Evolutionary conservation across 2,888 invertebrate genomes (phyloP).

Genomic region (Trimorus sp.): DNA sequence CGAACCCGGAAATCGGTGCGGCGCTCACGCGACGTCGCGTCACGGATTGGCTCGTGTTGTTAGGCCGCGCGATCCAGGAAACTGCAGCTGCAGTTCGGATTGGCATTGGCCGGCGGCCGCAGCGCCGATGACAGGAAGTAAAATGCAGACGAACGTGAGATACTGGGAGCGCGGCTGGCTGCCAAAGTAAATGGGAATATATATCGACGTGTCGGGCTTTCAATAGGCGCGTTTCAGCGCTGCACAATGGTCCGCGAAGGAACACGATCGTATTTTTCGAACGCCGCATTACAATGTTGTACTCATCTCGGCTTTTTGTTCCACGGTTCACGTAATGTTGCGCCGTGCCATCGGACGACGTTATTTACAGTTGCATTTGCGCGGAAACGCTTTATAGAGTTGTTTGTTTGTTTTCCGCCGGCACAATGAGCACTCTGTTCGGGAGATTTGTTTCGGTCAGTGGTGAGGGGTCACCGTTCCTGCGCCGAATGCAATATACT

Average conservation of each 20-base stretch:
- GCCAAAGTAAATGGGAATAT: constrained; percentile 55
- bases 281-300: constrained; percentile 48
- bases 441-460: constrained; percentile 28
- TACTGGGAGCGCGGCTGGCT: constrained; percentile 38
- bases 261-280: constrained; percentile 55
- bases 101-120: constrained; percentile 38
- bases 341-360: constrained; percentile 15
- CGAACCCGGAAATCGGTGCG: constrained; percentile 75
- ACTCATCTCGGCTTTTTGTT: constrained; percentile 54
- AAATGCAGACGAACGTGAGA: constrained; percentile 68
- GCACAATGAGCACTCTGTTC: constrained; percentile 17
- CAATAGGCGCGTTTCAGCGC: constrained; percentile 53
- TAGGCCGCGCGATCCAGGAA: constrained; percentile 69
- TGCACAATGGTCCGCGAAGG: constrained; percentile 51
- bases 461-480: no score
- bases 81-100: constrained; percentile 61
- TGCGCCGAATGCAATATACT: no score
- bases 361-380: constrained; percentile 45
- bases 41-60: constrained; percentile 70
- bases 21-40: constrained; percentile 70
- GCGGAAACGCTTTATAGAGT: constrained; percentile 21
- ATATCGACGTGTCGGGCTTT: constrained; percentile 54
- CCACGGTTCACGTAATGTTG: constrained; percentile 19
- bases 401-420: constrained; percentile 37
- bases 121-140: constrained; percentile 63